A percentile compares a stretch with the other conserved stretches of the same genome.
Conservation (phyloP, 92 coral and sea anemone genomes). For the Palythoa caribaeorum region DNA sequence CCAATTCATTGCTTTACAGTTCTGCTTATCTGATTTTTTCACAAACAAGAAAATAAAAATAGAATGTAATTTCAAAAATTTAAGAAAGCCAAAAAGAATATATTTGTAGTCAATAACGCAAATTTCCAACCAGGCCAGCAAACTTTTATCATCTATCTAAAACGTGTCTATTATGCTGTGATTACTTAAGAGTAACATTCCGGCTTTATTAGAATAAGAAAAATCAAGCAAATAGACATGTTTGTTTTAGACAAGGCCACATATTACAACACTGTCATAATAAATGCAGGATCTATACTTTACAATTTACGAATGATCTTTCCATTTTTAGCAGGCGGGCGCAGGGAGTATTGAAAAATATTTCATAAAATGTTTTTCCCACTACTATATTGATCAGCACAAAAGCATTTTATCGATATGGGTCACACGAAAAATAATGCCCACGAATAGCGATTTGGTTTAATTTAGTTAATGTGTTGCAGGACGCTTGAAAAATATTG, state of each 20-base stretch:
- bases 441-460: too few species aligned
- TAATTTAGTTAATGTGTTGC: neutral
- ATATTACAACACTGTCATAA: neutral
- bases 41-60: too few species aligned
- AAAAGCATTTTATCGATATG: too few species aligned
- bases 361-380: too few species aligned
- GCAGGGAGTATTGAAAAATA: too few species aligned
- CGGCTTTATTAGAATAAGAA: constrained; percentile 14
- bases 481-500: constrained; percentile 51
- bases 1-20: neutral
- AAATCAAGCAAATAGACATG: constrained; percentile 32
- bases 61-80: constrained; percentile 33
- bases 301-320: too few species aligned
- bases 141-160: constrained; percentile 18
- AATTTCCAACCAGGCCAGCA: constrained; percentile 41
- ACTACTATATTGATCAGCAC: too few species aligned
- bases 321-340: too few species aligned
- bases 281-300: too few species aligned
- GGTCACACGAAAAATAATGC: too few species aligned
- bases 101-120: constrained; percentile 10
- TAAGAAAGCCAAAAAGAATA: constrained; percentile 32
- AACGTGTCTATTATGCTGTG: constrained; percentile 27
- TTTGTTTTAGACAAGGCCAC: constrained; percentile 39
- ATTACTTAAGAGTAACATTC: constrained; percentile 30
- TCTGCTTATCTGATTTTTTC: constrained; percentile 34